Evolutionary conservation across 2,797 vertebrate genomes (phyloP), one percentile per base, ranked within the genome.

Genomic region (Phoxinus dragarum): DNA sequence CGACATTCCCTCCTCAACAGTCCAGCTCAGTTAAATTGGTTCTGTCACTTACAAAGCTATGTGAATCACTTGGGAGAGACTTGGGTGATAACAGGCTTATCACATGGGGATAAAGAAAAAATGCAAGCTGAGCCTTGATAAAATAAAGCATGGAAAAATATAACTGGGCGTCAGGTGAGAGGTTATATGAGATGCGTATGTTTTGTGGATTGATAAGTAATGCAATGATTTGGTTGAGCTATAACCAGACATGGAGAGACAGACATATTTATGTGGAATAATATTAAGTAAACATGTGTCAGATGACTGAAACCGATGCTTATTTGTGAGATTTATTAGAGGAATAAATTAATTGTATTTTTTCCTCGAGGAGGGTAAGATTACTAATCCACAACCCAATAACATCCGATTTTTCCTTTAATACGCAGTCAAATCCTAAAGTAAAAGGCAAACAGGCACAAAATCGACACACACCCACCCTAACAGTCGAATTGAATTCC

Each of bases 401-500:
- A 16, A 49, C 14, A 74, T 64, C n/a, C 4, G 2, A 19, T 34
- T 11, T 54, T 69, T 44, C 21, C 21, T 40, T 73, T 78, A 38
- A 56, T 67, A 73, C 80, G 79, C 71, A 75, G 56, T 82, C 74
- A 85, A 87, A 87, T 85, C 81, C 31, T 87, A 82, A 87, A 90
- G 77, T 64, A 67, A 67, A 78, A 82, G 84, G 67, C 67, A 85
- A 86, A 87, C 72, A 80, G 56, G 88, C 91, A 90, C 82, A 82
- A 86, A 89, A 86, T 89, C 78, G 87, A 84, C 86, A 86, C 87
- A 86, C 85, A 47, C 82, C 87, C 90, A 92, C 92, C 90, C 88
- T 92, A 87, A 90, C 91, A 92, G 88, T 93, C 88, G 87, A 92
- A 93, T 90, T 84, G 89, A 90, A 90, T 92, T 90, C 91, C 91